Base-by-base conservation (phyloP, 2,888 invertebrate genomes). In the Cremastinae sp. region DNA sequence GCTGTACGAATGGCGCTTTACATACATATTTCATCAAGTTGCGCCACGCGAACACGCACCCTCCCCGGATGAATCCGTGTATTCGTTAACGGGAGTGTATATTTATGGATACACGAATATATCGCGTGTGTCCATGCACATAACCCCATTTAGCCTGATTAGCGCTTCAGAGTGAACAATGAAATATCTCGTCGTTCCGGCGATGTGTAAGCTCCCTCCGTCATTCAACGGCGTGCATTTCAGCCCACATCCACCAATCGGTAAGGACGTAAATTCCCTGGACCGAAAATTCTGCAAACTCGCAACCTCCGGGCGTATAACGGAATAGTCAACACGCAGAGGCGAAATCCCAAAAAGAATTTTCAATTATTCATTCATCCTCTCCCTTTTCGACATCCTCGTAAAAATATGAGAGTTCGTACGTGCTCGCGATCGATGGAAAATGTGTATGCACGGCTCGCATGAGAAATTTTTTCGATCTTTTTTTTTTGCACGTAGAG, bases 91-190 rank as follows among this genome's bases (percentile, higher is more conserved):
- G n/a, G 38, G 18, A 20, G 18, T 53, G 14, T 34, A 20, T 36
- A 18, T 66, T 4, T 16, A 20, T 34, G 20, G 47, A 10, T 49
- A 7, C 9, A 38, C 5, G 14, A 4, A 51, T 20, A 38, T 51
- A 36, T 41, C 2, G 41, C 20, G 64, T 62, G 49, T 51, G 34
- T 64, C 10, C 64, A 56, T 58, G 56, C 65, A 53, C 62, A 53
- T 73, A 76, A 69, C 69, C 56, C 61, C 62, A 76, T 76, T 76
- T 73, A 68, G 56, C 56, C 64, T 73, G 72, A 76, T 73, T 69
- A 76, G 75, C 72, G 73, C 62, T 76, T 76, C 64, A 64, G 56
- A 64, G 56, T 68, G 72, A 73, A 73, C 68, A 58, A 69, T 76
- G 68, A 73, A 72, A 73, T 73, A 76, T 72, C 49, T 49, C 58